Evolutionary conservation across 2,888 invertebrate genomes (phyloP), one percentile per base, ranked within the genome.

Genomic region (Drosophila borborema): DNA sequence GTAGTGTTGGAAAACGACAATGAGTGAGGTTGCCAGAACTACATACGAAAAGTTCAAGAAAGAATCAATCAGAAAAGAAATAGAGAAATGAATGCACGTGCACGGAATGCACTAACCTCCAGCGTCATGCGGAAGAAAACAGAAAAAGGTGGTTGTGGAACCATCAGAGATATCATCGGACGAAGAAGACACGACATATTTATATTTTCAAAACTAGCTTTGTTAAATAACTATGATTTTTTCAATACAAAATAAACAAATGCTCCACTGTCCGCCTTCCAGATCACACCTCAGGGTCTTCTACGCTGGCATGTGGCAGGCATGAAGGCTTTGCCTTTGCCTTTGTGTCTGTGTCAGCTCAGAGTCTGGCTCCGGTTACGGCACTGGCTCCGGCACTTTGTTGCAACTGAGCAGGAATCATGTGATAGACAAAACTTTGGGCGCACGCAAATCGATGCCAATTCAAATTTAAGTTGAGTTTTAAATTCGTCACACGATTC

Each of bases 341-440:
- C 58, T 58, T 60, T 62, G 64, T 55, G 60, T 41, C 8, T 41
- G 41, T n/a, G 53, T 40, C 55, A 41, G 55, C 55, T 55, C 20
- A 18, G 48, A 63, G 69, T 74, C 9, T 20, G 53, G 38, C 16
- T 73, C 20, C 36, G 20, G 34, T 4, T 51, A 8, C 38, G 31
- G 5, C 53, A 72, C 5, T 18, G 51, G 14, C 34, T 10, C 3
- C 41, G 36, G 66, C 38, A 62, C 64, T 87, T 79, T 82, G 71
- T 67, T 81, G 77, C 83, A 74, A 72, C 36, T 72, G 77, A 88
- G 64, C 77, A 86, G 86, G 90, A 86, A 80, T 76, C 78, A 86
- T 72, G 77, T 80, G 77, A 82, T 75, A 80, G 72, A 86, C 63
- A 56, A 41, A 58, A 63, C 43, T 49, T 67, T 66, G 45, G 46